A percentile compares a stretch with the other conserved stretches of the same genome.
Evolutionary conservation across 2,888 invertebrate species (phyloP).

Genomic region (Brachynemurus nebulosus): DNA sequence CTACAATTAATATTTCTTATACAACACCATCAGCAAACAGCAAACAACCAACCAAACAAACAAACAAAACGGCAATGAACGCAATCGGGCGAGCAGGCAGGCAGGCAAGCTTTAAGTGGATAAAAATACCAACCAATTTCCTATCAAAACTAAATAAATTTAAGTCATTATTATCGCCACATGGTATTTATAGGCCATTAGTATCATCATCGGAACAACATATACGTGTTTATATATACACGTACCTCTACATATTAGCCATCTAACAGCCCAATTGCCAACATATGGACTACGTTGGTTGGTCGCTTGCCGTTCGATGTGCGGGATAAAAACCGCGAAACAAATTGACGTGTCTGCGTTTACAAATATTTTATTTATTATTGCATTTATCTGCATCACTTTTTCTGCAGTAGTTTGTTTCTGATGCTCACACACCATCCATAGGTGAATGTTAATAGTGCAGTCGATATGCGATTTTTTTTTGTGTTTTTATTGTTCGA

Average conservation of each 20-base stretch:
- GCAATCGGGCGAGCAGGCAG: too few relatives aligned
- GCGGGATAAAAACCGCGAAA: not conserved
- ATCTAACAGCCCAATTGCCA: too few relatives aligned
- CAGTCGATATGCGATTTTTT: too few relatives aligned
- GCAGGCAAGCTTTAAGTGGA: constrained; percentile 13
- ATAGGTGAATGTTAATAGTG: too few relatives aligned
- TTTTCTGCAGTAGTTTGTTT: not conserved
- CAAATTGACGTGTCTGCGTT: constrained; percentile 1
- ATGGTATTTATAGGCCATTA: constrained; percentile 16
- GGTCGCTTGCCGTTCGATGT: too few relatives aligned
- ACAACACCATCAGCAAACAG: too few relatives aligned
- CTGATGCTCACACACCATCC: not conserved
- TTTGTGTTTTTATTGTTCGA: too few relatives aligned
- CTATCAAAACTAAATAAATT: constrained; percentile 16
- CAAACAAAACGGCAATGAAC: too few relatives aligned
- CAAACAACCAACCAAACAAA: too few relatives aligned
- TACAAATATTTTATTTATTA: constrained; percentile 2
- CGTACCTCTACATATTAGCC: too few relatives aligned
- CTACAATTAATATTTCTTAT: too few relatives aligned
- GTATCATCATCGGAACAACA: constrained; percentile 2
- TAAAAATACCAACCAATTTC: constrained; percentile 17
- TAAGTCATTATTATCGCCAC: constrained; percentile 14
- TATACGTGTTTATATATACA: constrained; percentile 5
- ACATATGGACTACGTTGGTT: too few relatives aligned
- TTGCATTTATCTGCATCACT: not conserved